Percentiles rank a stretch among this genome's conserved stretches.
Evolutionary conservation across 2,113 vertebrate species (phyloP).

Genomic region (Larimichthys crocea): DNA sequence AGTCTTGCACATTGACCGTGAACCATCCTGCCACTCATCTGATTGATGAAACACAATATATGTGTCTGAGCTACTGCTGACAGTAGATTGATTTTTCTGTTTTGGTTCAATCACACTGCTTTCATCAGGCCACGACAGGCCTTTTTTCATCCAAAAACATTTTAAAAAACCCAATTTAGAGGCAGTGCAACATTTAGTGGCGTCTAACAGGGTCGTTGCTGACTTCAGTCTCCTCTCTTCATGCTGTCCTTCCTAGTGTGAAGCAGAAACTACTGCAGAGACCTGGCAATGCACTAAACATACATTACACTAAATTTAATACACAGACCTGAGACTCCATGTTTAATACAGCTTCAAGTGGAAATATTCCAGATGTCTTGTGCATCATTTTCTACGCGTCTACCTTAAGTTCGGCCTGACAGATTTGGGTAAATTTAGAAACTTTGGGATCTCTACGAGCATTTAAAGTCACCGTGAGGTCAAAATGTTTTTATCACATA

Average conservation of each 20-base stretch:
- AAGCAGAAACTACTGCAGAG: not conserved
- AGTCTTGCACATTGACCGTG: no score
- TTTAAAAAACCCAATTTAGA: not conserved
- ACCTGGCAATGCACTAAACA: no score
- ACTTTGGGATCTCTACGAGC: not conserved
- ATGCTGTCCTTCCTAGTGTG: no score
- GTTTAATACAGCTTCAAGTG: not conserved
- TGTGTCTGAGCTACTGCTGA: no score
- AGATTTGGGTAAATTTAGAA: not conserved
- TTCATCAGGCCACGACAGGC: not conserved
- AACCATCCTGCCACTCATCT: no score
- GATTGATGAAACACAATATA: no score
- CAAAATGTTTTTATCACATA: no score
- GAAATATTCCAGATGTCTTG: not conserved
- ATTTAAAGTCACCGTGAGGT: no score
- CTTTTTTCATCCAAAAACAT: not conserved
- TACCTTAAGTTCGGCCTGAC: not conserved
- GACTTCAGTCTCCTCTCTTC: no score
- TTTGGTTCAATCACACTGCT: not conserved
- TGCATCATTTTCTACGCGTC: not conserved
- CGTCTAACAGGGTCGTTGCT: no score
- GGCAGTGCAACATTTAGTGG: no score
- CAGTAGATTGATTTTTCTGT: not conserved
- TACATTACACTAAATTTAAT: not conserved
- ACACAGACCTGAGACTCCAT: no score